Evolutionary conservation across 2,797 vertebrate species (phyloP).

Genomic region (Sebastes aleutianus): DNA sequence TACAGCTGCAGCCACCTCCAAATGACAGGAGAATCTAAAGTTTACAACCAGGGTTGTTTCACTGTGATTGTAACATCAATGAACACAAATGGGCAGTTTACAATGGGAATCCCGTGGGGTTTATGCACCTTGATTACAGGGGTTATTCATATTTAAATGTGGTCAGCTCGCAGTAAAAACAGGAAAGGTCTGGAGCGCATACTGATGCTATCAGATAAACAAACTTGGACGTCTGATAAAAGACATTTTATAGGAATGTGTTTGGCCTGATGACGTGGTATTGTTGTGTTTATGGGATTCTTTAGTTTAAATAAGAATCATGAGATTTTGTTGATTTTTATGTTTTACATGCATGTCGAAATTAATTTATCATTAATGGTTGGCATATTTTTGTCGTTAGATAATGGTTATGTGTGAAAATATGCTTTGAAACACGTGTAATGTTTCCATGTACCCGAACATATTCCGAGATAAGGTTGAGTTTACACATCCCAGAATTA

Average conservation of each 20-base stretch:
- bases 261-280: neutral
- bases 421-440: constrained; percentile 14
- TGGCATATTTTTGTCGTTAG: neutral
- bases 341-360: neutral
- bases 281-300: neutral
- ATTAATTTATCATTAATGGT: neutral
- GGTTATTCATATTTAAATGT: constrained; percentile 52
- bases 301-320: neutral
- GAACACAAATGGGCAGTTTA: constrained; percentile 33
- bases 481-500: constrained; percentile 44
- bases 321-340: neutral
- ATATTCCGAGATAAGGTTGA: constrained; percentile 30
- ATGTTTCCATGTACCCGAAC: constrained; percentile 14
- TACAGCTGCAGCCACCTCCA: neutral
- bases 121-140: constrained; percentile 36
- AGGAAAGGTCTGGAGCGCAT: neutral
- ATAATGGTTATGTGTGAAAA: neutral
- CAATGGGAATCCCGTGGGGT: constrained; percentile 15
- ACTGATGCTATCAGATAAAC: constrained; percentile 11
- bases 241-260: no score
- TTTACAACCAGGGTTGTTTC: constrained; percentile 40
- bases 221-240: neutral
- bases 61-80: constrained; percentile 25
- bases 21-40: constrained; percentile 19
- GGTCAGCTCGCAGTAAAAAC: constrained; percentile 18